Evolutionary conservation across 2,113 vertebrate genomes (phyloP).

Genomic region (Ciconia maguari): DNA sequence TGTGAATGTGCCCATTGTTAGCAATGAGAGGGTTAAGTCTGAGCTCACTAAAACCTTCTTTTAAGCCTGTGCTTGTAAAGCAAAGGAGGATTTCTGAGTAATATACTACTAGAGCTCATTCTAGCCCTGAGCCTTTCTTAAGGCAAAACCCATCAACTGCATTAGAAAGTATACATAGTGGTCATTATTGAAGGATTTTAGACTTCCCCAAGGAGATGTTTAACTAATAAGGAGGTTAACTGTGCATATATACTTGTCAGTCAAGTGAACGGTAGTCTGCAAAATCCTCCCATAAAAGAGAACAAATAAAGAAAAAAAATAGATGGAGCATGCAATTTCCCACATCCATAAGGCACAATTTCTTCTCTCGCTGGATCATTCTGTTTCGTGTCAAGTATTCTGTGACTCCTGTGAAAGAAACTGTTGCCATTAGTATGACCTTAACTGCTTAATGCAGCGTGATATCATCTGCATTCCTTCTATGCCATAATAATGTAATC

Average conservation of each 20-base stretch:
- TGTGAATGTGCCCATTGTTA: fast-evolving
- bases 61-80: background rate
- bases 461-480: background rate
- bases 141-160: slow-evolving; percentile 27
- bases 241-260: background rate
- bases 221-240: slow-evolving; percentile 16
- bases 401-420: background rate
- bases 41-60: background rate
- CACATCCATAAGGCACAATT: background rate
- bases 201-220: background rate
- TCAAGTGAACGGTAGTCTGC: background rate
- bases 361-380: background rate
- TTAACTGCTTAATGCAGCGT: background rate
- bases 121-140: slow-evolving; percentile 24
- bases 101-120: background rate
- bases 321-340: background rate
- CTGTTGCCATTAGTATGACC: background rate
- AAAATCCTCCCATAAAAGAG: background rate
- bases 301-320: background rate
- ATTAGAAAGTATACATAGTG: background rate
- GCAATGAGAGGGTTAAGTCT: background rate
- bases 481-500: background rate
- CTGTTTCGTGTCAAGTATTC: background rate
- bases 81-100: background rate
- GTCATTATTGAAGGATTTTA: background rate